Evolutionary conservation across 2,888 invertebrate species (phyloP), one percentile per base, ranked within the genome.

Genomic region (Pristionchus mayeri): DNA sequence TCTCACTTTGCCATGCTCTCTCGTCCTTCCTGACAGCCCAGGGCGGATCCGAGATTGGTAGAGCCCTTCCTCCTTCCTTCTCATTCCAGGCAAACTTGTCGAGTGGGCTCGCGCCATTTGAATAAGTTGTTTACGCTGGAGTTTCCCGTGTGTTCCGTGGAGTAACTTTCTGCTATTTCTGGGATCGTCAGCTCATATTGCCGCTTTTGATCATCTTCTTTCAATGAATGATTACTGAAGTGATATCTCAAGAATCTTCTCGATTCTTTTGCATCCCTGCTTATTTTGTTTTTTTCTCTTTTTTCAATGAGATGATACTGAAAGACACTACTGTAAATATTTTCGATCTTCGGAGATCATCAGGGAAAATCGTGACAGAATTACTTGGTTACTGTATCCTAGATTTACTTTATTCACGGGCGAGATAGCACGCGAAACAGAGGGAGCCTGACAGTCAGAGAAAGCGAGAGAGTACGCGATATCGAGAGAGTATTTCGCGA

Each of bases 281-380:
- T n/a, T n/a, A n/a, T n/a, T n/a, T n/a, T n/a, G n/a, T n/a, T n/a
- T n/a, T n/a, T n/a, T n/a, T n/a, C n/a, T n/a, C n/a, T n/a, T n/a
- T n/a, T n/a, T n/a, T n/a, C n/a, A n/a, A n/a, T n/a, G n/a, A n/a
- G n/a, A n/a, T n/a, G n/a, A n/a, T n/a, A n/a, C n/a, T n/a, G n/a
- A n/a, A n/a, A n/a, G n/a, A n/a, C n/a, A n/a, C n/a, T n/a, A n/a
- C n/a, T n/a, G n/a, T n/a, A n/a, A n/a, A n/a, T n/a, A n/a, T n/a
- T n/a, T n/a, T n/a, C n/a, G n/a, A n/a, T n/a, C n/a, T n/a, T n/a
- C n/a, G n/a, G n/a, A n/a, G n/a, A n/a, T n/a, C n/a, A n/a, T n/a
- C n/a, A n/a, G n/a, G n/a, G n/a, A n/a, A n/a, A n/a, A n/a, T 63
- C 63, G 63, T 63, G 63, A 13, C 34, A 63, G 63, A 63, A 63